phyloP scores from a whole-genome alignment of 64 coral and sea anemone species.

The Catalaphyllia jardinei region DNA sequence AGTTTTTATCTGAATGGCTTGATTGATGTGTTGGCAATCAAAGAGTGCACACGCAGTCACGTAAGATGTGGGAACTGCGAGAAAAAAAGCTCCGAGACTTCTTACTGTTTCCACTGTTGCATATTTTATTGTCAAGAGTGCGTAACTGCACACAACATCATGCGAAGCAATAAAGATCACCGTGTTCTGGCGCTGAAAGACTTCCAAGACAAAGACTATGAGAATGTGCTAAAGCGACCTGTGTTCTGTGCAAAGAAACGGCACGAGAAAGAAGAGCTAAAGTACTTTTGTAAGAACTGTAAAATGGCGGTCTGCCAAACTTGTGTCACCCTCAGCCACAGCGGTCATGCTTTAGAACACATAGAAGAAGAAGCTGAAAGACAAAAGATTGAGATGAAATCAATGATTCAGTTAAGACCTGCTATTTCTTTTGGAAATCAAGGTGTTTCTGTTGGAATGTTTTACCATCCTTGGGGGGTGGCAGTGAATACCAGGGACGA shows the following conservation, averaged over 20 bases:
- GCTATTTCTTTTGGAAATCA: neutral
- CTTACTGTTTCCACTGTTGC: neutral
- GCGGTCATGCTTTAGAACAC: neutral
- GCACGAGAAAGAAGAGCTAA: conserved; percentile 62
- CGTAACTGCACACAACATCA: conserved; percentile 35
- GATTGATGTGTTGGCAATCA: neutral
- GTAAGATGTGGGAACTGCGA: neutral
- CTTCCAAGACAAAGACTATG: conserved; percentile 40
- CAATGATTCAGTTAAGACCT: neutral
- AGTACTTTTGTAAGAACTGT: conserved; percentile 69
- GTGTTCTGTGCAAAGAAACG: conserved; percentile 54
- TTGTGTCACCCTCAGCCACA: conserved; percentile 9
- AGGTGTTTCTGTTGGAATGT: neutral
- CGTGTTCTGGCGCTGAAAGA: conserved; percentile 24
- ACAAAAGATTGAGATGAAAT: neutral
- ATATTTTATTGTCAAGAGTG: neutral
- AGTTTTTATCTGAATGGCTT: neutral
- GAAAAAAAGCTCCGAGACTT: neutral
- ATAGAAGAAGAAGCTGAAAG: conserved; percentile 1
- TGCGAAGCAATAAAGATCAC: conserved; percentile 40
- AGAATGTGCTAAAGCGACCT: conserved; percentile 60
- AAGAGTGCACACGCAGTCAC: neutral
- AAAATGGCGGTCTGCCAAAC: conserved; percentile 35
- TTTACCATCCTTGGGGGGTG: neutral
- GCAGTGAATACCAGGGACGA: neutral